Percentiles rank a stretch among this genome's conserved stretches.
phyloP scores from a whole-genome alignment of 2,797 vertebrate genomes.

The Cuniculus paca region DNA sequence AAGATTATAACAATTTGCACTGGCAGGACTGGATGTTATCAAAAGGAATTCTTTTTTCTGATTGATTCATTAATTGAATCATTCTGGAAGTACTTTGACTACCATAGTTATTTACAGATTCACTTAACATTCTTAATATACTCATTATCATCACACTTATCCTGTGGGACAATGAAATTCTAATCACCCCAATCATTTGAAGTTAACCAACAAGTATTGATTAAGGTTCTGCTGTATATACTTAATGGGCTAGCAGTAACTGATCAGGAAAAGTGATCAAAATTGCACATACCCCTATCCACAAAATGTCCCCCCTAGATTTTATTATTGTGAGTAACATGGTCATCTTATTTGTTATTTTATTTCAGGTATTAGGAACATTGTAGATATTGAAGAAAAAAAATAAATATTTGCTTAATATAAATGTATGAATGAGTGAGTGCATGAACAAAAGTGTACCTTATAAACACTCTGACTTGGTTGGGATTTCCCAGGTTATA shows the following conservation, averaged over 20 bases:
- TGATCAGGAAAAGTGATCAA: constrained; percentile 5
- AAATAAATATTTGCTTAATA: neutral
- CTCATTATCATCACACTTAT: neutral
- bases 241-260: neutral
- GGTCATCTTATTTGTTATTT: neutral
- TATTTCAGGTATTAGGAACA: neutral
- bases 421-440: neutral
- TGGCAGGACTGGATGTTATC: constrained; percentile 1
- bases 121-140: constrained; percentile 7
- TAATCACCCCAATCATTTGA: neutral
- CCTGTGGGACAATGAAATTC: neutral
- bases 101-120: neutral
- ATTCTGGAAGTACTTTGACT: constrained; percentile 21
- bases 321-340: neutral
- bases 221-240: neutral
- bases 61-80: constrained; percentile 13
- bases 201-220: neutral
- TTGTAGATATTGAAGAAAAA: neutral
- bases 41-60: constrained; percentile 2
- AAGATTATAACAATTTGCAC: too few species aligned
- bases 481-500: neutral
- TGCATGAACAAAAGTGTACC: neutral
- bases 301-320: neutral
- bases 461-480: neutral
- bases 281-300: neutral